Evolutionary conservation across 2,113 vertebrate genomes (phyloP), one percentile per base, ranked within the genome.

Genomic region (Carettochelys insculpta): DNA sequence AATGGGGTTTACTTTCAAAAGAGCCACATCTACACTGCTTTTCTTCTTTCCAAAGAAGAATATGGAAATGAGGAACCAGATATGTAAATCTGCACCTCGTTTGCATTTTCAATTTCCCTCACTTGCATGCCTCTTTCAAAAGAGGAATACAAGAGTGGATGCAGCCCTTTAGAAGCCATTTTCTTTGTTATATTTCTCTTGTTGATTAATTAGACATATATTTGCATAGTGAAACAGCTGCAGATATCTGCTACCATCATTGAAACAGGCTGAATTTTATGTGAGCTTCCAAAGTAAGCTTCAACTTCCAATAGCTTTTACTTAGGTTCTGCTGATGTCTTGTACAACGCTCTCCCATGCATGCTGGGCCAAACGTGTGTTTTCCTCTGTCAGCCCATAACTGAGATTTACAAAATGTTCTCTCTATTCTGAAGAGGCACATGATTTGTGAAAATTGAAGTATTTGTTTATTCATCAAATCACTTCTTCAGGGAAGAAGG

Each of bases 181-280:
- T 45, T 25, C 22, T n/a, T 22, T 19, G 71, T 56, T 81, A 80
- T 9, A 25, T 89, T 83, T 86, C 87, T 12, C 41, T 87, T 53
- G 61, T 4, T 13, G 77, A 12, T 17, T 48, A 41, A n/a, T 53
- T 78, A 54, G 11, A 52, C 5, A 50, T 6, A 50, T 6, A 7
- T 73, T 77, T 61, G 25, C 41, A 13, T 29, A 0, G 0, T 41
- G 61, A 83, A 41, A 41, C 22, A 25, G 22, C 27, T 22, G 4
- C 11, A 24, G 24, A 45, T 27, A 41, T 73, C 34, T 43, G 31
- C 3, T 52, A 52, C 73, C 43, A 45, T 0, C 1, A 54, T 19
- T 27, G 45, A 82, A 91, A 56, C 0, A 1, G 0, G 0, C 3
- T 29, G 50, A 87, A 8, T 2, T 82, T 34, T 20, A 47, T 4